Evolutionary conservation across 2,113 vertebrate species (phyloP).

Genomic region (Oncorhynchus nerka): DNA sequence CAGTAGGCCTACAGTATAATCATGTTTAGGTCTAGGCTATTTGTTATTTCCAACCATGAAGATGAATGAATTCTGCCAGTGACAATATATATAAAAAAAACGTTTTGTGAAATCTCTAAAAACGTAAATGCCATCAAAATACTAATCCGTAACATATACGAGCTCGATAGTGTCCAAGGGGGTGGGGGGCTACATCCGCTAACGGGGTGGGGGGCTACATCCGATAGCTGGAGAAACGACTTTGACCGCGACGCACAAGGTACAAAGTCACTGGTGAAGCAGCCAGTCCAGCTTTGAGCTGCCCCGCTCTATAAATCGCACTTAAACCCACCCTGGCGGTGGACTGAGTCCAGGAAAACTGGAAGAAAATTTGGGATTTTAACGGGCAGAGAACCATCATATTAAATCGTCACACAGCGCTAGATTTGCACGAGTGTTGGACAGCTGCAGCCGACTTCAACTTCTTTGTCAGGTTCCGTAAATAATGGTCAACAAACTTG

Average conservation of each 20-base stretch:
- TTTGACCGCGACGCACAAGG: not conserved
- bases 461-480: not conserved
- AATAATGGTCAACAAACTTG: constrained; percentile 40
- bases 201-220: no score
- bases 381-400: constrained; percentile 15
- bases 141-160: not conserved
- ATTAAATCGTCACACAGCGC: not conserved
- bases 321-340: not conserved
- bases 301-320: not conserved
- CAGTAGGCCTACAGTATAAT: no score
- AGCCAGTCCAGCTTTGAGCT: not conserved
- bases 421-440: constrained; percentile 4
- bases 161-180: not conserved
- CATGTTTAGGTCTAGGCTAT: not conserved
- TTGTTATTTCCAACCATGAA: no score
- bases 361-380: constrained; percentile 21
- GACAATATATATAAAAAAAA: no score
- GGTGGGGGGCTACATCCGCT: not conserved
- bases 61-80: no score
- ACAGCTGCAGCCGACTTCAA: constrained; percentile 41
- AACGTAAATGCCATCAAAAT: no score
- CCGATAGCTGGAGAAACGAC: not conserved
- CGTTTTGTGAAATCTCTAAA: no score
- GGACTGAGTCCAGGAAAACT: constrained; percentile 1
- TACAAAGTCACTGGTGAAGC: constrained; percentile 48